phyloP scores from a whole-genome alignment of 2,888 invertebrate species.

The Uropetala carovei region DNA sequence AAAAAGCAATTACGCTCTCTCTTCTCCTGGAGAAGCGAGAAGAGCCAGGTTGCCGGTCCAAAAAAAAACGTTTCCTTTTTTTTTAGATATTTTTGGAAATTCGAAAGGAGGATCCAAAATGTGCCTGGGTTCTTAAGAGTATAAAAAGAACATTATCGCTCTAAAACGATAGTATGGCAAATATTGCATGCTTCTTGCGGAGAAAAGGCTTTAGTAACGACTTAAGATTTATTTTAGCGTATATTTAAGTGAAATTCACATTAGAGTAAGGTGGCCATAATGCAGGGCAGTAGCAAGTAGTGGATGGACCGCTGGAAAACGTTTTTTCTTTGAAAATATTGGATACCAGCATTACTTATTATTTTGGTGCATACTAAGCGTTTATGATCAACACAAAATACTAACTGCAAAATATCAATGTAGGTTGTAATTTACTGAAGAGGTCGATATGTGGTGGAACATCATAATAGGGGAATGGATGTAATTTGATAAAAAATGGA shows the following conservation, averaged over 20 bases:
- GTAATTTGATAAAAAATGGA: too few species aligned
- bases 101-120: conserved; percentile 45
- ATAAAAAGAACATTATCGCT: conserved; percentile 26
- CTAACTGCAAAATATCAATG: too few species aligned
- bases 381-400: too few species aligned
- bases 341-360: too few species aligned
- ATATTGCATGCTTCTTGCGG: neutral
- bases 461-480: too few species aligned
- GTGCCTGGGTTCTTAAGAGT: neutral
- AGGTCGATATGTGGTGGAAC: too few species aligned
- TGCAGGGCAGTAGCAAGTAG: too few species aligned
- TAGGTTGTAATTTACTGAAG: too few species aligned
- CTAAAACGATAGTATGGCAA: conserved; percentile 15
- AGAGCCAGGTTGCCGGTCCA: neutral
- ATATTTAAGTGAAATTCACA: neutral
- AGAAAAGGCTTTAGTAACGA: neutral
- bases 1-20: conserved; percentile 57
- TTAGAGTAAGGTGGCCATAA: too few species aligned
- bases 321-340: too few species aligned
- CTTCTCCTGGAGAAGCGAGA: conserved; percentile 1
- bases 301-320: too few species aligned
- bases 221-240: neutral
- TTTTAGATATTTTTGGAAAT: neutral
- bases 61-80: conserved; percentile 31
- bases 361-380: too few species aligned